Evolutionary conservation across 2,888 invertebrate species (phyloP).

Genomic region (Lymantria monacha): DNA sequence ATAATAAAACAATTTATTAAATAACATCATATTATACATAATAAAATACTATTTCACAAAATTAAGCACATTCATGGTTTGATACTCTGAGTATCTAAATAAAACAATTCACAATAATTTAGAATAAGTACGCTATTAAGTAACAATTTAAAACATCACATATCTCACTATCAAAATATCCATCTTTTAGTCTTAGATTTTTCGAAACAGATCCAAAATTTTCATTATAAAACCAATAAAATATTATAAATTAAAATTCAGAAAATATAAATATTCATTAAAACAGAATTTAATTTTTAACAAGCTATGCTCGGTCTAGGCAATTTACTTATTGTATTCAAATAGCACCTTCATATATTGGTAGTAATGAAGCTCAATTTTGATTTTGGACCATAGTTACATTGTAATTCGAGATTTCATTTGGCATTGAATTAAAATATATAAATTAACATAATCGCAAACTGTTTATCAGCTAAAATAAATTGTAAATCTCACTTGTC

Average conservation of each 20-base stretch:
- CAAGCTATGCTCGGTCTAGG: constrained; percentile 9
- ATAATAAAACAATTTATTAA: constrained; percentile 43
- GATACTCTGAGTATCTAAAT: constrained; percentile 29
- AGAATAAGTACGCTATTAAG: constrained; percentile 24
- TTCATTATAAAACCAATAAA: no score
- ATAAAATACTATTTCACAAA: constrained; percentile 37
- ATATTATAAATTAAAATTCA: no score
- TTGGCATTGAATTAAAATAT: constrained; percentile 31
- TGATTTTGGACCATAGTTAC: constrained; percentile 32
- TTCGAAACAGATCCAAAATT: no score
- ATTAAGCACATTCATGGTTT: constrained; percentile 28
- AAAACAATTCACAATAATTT: constrained; percentile 38
- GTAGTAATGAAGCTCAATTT: constrained; percentile 34
- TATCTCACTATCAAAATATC: no score
- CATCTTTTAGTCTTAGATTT: no score
- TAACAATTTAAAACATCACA: constrained; percentile 3
- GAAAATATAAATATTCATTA: no score
- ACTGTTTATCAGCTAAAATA: constrained; percentile 28
- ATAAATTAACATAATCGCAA: constrained; percentile 16
- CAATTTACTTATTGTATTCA: no score
- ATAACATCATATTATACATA: constrained; percentile 26
- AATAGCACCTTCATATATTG: constrained; percentile 47
- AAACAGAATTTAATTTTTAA: no score
- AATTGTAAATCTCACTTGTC: constrained; percentile 51
- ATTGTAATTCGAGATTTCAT: constrained; percentile 29